Conservation (phyloP, 2,888 invertebrate genomes). For the Tachina grossa region DNA sequence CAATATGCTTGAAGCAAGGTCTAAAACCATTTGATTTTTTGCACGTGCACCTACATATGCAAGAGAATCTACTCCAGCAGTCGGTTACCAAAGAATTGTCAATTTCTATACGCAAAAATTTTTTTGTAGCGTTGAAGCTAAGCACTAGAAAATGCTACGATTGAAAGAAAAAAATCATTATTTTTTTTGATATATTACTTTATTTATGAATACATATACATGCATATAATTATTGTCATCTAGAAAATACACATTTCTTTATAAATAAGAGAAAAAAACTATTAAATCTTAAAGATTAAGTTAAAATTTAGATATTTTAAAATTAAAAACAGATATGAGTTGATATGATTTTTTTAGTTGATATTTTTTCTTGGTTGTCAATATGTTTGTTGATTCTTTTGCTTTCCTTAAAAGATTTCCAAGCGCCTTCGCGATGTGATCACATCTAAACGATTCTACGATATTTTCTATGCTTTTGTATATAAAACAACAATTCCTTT, state of each 20-base stretch:
- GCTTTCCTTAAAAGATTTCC: neutral
- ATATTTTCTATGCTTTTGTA: conserved; percentile 67
- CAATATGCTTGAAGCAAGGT: no score
- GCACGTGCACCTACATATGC: no score
- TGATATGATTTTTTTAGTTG: conserved; percentile 67
- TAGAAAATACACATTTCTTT: neutral
- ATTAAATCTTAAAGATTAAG: conserved; percentile 26
- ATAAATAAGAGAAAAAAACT: neutral
- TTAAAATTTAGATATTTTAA: conserved; percentile 15
- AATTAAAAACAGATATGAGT: conserved; percentile 62
- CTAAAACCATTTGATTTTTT: no score
- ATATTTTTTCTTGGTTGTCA: conserved; percentile 69
- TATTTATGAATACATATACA: neutral
- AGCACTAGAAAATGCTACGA: no score
- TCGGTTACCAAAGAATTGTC: no score
- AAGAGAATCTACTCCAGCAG: no score
- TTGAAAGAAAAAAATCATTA: no score
- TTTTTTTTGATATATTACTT: neutral
- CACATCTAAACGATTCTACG: conserved; percentile 48
- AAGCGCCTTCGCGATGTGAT: neutral
- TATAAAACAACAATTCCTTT: conserved; percentile 56
- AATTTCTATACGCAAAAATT: no score
- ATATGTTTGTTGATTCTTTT: conserved; percentile 55
- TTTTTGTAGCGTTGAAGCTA: no score
- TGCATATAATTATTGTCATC: conserved; percentile 5